These are phyloP conservation scores for Seriola aureovittata DNA, from an alignment of 2,113 vertebrate species.

Conservation along the genomic window DNA sequence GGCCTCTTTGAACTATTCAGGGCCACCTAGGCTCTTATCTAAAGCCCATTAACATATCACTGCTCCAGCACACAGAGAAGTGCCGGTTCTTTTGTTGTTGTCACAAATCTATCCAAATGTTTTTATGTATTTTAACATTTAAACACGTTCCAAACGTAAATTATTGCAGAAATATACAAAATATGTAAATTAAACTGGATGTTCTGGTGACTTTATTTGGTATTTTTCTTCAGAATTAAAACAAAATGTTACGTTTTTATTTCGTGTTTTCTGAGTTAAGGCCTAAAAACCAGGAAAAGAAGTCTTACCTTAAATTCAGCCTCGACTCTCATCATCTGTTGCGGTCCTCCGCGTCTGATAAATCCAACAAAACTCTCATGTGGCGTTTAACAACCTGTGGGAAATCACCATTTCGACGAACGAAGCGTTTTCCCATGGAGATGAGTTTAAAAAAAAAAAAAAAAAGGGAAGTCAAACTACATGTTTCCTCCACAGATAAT, in stretches of 20 bases:
- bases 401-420: slow-evolving; percentile 6
- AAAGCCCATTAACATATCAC: slow-evolving; percentile 34
- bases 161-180: too few relatives aligned
- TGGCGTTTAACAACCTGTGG: background rate
- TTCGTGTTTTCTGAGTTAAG: background rate
- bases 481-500: slow-evolving; percentile 39
- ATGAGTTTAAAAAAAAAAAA: background rate
- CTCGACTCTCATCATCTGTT: slow-evolving; percentile 53
- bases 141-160: background rate
- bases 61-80: background rate
- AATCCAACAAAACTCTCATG: slow-evolving; percentile 41
- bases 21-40: slow-evolving; percentile 19
- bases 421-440: background rate
- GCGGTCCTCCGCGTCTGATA: background rate
- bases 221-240: background rate
- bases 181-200: too few relatives aligned
- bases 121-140: background rate
- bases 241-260: background rate
- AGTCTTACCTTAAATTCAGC: slow-evolving; percentile 69
- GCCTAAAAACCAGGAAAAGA: background rate
- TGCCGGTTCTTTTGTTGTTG: background rate
- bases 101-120: background rate
- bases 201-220: background rate
- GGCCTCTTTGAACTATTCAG: background rate
- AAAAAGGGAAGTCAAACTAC: slow-evolving; percentile 6